Conservation (phyloP, 2,888 invertebrate genomes). For the Hypolimnas misippus region DNA sequence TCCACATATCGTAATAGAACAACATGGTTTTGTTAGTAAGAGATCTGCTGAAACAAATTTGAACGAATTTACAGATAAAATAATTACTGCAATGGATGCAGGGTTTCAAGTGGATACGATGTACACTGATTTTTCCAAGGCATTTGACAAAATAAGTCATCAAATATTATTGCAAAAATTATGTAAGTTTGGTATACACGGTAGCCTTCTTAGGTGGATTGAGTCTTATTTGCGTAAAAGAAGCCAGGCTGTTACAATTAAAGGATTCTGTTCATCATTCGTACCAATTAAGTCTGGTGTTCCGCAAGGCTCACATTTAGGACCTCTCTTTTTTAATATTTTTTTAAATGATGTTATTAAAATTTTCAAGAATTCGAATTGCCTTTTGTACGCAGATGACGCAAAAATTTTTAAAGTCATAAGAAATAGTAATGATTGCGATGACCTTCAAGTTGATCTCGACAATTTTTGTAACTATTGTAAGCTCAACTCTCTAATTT, state of each 20-base stretch:
- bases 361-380: background rate
- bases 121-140: background rate
- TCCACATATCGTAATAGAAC: background rate
- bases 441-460: background rate
- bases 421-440: background rate
- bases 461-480: background rate
- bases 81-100: background rate
- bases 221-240: background rate
- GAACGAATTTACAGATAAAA: background rate
- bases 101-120: background rate
- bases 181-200: background rate
- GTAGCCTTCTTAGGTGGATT: background rate
- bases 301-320: constrained; percentile 1
- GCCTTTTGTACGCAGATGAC: background rate
- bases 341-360: background rate
- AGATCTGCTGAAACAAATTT: background rate
- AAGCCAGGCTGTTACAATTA: background rate
- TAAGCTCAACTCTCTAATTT: background rate
- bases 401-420: no score
- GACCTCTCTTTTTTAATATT: constrained; percentile 1
- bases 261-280: background rate
- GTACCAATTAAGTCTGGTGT: background rate
- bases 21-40: constrained; percentile 3
- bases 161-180: background rate
- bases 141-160: background rate